Conservation (phyloP, 2,113 vertebrate species). For the Nothobranchius furzeri region DNA sequence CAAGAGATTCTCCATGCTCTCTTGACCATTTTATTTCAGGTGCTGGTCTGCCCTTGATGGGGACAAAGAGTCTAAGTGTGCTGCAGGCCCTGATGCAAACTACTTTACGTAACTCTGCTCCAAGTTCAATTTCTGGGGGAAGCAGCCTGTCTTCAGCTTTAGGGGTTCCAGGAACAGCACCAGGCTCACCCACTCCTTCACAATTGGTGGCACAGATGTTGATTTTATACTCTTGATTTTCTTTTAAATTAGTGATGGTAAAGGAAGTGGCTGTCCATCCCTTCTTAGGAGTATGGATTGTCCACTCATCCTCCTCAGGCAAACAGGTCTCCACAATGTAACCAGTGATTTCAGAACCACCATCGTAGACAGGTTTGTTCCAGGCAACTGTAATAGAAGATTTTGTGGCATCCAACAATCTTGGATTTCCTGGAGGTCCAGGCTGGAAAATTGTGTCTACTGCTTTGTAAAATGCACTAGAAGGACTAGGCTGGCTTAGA, state of each 20-base stretch:
- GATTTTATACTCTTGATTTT: conserved; percentile 98
- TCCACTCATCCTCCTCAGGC: conserved; percentile 97
- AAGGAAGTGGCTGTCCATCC: conserved; percentile 93
- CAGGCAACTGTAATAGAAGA: conserved; percentile 96
- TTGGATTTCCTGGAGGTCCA: conserved; percentile 94
- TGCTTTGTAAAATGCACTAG: conserved; percentile 95
- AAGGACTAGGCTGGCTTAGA: conserved; percentile 88
- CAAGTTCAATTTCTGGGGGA: conserved; percentile 94
- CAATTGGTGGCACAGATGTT: conserved; percentile 93
- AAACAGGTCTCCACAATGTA: conserved; percentile 95
- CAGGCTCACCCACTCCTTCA: conserved; percentile 94
- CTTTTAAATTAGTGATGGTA: conserved; percentile 89
- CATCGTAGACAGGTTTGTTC: conserved; percentile 98
- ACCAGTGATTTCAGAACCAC: conserved; percentile 96
- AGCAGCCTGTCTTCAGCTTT: conserved; percentile 94
- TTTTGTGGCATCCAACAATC: conserved; percentile 92
- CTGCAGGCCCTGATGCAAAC: conserved; percentile 92
- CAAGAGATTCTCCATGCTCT: conserved; percentile 90
- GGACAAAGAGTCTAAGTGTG: conserved; percentile 94
- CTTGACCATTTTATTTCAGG: conserved; percentile 97
- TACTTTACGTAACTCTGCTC: conserved; percentile 94
- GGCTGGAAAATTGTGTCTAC: conserved; percentile 94
- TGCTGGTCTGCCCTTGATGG: conserved; percentile 95
- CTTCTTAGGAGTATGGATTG: conserved; percentile 88
- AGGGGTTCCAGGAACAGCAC: conserved; percentile 89